Evolutionary conservation across 1,140 invertebrate genomes (phyloP), one percentile per base, ranked within the genome.

Genomic region (Drosophila lacertosa): DNA sequence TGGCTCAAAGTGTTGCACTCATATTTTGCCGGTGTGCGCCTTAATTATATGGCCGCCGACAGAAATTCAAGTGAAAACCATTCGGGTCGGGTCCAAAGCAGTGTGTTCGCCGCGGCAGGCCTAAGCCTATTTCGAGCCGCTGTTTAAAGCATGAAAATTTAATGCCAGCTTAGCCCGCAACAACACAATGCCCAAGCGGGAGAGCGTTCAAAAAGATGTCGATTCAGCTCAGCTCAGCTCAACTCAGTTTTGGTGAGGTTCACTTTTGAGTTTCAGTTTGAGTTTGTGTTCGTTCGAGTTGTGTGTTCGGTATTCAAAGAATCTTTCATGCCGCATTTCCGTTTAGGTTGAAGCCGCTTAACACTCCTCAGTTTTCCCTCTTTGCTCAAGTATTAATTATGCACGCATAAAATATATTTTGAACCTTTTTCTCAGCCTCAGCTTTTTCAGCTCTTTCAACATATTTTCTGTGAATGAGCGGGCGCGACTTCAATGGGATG

Each of bases 371-470:
- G 18, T 35, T 22, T 15, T 16, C 57, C 15, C 57, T 26, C 5
- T 26, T 6, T 26, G 45, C 64, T 77, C 59, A 74, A 84, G 81
- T 86, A 86, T 86, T 86, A 86, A 86, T 86, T 86, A 86, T 86
- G 82, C 84, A 88, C 82, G 77, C 81, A 86, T 88, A 86, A 86
- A 86, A 81, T 86, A 86, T 86, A 77, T 86, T 88, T 86, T 77
- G 62, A 83, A 88, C 82, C 82, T 77, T 88, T 86, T 86, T 58
- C 32, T 33, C 47, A 18, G 39, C 45, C 67, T 65, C 42, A n/a
- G 32, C 32, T 33, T 35, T 32, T 29, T 24, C 20, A 68, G 73
- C 70, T 69, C 50, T 75, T 75, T 68, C 58, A 57, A 47, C 58
- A 44, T 53, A 53, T 47, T 75, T 65, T 66, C 60, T 64, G 62